A percentile compares a stretch with the other conserved stretches of the same genome.
Conservation (phyloP, 2,113 vertebrate genomes). For the Rynchops niger region DNA sequence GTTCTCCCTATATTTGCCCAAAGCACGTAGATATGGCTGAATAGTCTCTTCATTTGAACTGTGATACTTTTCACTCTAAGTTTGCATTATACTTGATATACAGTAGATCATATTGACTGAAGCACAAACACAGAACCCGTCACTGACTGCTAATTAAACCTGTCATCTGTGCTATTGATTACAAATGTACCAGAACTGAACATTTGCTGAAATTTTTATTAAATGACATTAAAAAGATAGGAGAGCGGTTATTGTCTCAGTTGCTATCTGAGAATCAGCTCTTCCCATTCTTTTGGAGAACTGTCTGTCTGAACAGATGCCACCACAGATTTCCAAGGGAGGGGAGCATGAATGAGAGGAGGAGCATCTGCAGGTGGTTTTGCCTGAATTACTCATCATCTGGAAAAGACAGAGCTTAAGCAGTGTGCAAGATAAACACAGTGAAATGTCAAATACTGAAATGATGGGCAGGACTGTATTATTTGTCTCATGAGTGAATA, state of each 20-base stretch:
- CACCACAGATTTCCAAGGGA: background rate
- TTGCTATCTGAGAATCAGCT: background rate
- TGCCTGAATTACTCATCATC: slow-evolving; percentile 16
- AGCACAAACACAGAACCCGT: background rate
- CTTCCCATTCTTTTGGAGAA: background rate
- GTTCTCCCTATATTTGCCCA: background rate
- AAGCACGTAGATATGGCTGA: background rate
- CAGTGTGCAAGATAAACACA: background rate
- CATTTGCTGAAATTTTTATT: background rate
- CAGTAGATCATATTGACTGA: background rate
- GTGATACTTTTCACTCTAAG: background rate
- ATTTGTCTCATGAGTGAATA: background rate
- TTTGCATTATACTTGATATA: background rate
- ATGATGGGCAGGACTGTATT: background rate
- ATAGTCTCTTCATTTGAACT: background rate
- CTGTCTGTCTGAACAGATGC: background rate
- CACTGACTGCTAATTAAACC: background rate
- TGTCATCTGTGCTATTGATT: background rate
- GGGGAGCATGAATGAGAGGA: background rate
- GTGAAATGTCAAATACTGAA: background rate
- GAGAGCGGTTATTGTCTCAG: background rate
- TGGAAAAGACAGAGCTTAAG: background rate
- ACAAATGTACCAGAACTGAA: background rate
- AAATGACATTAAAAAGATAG: background rate
- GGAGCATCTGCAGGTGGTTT: background rate